phyloP scores from a whole-genome alignment of 2,888 invertebrate genomes.

The Oligia latruncula region DNA sequence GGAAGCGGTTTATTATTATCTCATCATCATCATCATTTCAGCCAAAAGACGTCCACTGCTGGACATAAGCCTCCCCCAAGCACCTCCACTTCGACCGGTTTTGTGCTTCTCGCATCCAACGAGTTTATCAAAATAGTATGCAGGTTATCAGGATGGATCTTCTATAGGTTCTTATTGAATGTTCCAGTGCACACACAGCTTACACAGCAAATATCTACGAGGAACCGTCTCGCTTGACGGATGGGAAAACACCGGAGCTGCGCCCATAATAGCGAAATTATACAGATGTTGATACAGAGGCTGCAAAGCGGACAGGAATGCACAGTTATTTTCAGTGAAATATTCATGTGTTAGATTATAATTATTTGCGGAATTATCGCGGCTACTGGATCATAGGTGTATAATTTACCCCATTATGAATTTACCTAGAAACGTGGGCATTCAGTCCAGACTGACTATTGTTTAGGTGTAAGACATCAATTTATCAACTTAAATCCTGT shows the following conservation, averaged over 20 bases:
- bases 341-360: slow-evolving; percentile 15
- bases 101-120: too few relatives aligned
- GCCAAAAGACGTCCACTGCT: too few relatives aligned
- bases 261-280: slow-evolving; percentile 38
- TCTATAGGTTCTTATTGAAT: slow-evolving; percentile 14
- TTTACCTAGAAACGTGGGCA: neutral
- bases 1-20: too few relatives aligned
- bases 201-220: slow-evolving; percentile 57
- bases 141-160: neutral
- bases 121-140: neutral
- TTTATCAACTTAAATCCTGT: neutral
- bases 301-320: slow-evolving; percentile 12
- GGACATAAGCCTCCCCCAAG: too few relatives aligned
- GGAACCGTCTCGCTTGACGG: slow-evolving; percentile 51
- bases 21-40: too few relatives aligned
- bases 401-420: neutral
- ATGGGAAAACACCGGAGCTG: slow-evolving; percentile 30
- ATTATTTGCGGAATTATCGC: neutral
- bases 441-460: neutral
- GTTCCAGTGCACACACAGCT: slow-evolving; percentile 34
- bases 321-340: neutral
- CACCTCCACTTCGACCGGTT: too few relatives aligned
- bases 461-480: neutral
- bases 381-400: neutral
- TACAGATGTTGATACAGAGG: slow-evolving; percentile 21